Conservation (phyloP, 2,113 vertebrate species). For the Melanerpes aurifrons region DNA sequence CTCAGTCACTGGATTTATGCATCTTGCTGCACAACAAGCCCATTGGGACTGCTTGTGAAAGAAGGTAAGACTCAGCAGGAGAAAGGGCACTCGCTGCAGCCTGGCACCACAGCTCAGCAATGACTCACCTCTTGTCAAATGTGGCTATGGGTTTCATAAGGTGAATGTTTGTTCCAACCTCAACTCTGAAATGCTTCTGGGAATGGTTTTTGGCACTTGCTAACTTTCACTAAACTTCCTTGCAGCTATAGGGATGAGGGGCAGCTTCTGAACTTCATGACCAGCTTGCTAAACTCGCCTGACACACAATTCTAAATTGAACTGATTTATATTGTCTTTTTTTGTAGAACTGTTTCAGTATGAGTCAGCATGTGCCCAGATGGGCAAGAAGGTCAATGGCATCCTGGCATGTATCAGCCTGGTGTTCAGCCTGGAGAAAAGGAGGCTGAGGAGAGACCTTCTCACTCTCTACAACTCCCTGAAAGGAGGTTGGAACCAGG, state of each 20-base stretch:
- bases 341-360: background rate
- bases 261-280: background rate
- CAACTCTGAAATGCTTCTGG: slow-evolving; percentile 2
- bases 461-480: too few relatives aligned
- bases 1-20: background rate
- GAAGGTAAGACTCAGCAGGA: background rate
- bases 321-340: background rate
- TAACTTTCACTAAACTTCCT: background rate
- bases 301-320: background rate
- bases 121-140: background rate
- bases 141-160: background rate
- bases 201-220: background rate
- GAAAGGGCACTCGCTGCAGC: background rate
- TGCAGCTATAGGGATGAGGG: background rate
- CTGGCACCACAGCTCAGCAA: background rate
- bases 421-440: too few relatives aligned
- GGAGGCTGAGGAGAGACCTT: too few relatives aligned
- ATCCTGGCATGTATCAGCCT: too few relatives aligned
- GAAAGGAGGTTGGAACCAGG: too few relatives aligned
- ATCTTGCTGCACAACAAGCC: background rate
- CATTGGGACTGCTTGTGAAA: background rate
- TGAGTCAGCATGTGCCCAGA: too few relatives aligned
- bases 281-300: background rate
- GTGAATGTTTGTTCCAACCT: background rate
- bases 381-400: too few relatives aligned